Evolutionary conservation across 2,888 invertebrate species (phyloP).

Genomic region (Stenolophus ochropezus): DNA sequence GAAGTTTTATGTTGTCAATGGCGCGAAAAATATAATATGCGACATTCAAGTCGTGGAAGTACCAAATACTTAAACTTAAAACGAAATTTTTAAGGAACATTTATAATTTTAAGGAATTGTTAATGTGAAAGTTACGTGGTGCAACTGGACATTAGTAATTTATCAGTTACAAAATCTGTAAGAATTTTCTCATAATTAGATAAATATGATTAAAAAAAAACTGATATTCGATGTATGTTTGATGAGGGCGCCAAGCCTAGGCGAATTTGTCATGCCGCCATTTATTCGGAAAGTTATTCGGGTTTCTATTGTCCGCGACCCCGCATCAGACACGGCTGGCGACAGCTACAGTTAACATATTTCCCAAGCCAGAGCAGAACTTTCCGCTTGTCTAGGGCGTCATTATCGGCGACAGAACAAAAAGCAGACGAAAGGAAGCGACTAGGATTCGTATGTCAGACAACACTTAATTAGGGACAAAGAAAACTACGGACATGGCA

Average conservation of each 20-base stretch:
- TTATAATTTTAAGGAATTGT: no score
- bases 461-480: slow-evolving; percentile 58
- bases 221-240: slow-evolving; percentile 10
- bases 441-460: slow-evolving; percentile 54
- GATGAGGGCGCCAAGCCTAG: background rate
- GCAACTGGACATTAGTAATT: background rate
- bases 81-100: no score
- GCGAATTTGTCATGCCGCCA: background rate
- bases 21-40: no score
- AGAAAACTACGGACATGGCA: slow-evolving; percentile 51
- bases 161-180: no score
- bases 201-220: background rate
- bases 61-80: no score
- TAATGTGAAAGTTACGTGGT: no score
- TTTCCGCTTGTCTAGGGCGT: slow-evolving; percentile 48
- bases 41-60: no score
- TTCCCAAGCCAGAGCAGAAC: slow-evolving; percentile 26
- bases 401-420: slow-evolving; percentile 56
- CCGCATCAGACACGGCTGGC: slow-evolving; percentile 2
- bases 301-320: slow-evolving; percentile 3
- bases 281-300: slow-evolving; percentile 27
- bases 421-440: slow-evolving; percentile 53
- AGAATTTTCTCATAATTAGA: background rate
- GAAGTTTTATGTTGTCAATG: no score
- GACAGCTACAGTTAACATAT: slow-evolving; percentile 52